Evolutionary conservation across 2,113 vertebrate genomes (phyloP).

Genomic region (Lontra canadensis): DNA sequence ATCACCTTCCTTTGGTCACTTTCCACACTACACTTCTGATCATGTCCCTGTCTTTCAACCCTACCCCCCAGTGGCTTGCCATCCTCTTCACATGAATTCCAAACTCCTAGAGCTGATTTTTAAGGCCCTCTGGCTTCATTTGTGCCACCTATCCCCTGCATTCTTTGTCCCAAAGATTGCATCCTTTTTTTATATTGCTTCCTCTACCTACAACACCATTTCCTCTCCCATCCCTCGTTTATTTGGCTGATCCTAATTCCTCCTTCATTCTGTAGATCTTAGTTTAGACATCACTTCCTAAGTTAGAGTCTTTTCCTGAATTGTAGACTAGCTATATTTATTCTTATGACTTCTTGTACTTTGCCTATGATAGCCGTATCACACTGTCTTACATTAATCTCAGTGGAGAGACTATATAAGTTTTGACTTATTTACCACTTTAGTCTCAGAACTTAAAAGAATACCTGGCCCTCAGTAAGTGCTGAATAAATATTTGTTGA

Average conservation of each 20-base stretch:
- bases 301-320: neutral
- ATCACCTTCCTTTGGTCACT: neutral
- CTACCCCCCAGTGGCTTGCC: neutral
- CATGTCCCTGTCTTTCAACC: neutral
- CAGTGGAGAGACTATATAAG: neutral
- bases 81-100: neutral
- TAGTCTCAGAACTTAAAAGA: neutral
- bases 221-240: neutral
- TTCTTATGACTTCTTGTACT: neutral
- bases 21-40: neutral
- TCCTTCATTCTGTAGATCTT: neutral
- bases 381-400: neutral
- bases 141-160: neutral
- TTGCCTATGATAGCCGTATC: neutral
- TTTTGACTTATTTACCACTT: slow-evolving; percentile 19
- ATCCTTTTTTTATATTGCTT: neutral
- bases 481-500: slow-evolving; percentile 32
- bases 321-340: slow-evolving; percentile 6
- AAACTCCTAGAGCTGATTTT: neutral
- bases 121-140: neutral
- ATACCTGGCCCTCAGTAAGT: neutral
- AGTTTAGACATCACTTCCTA: slow-evolving; percentile 8
- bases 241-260: neutral
- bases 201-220: neutral
- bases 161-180: neutral